These are phyloP conservation scores for Nemoura dubitans DNA, from an alignment of 2,888 invertebrate species.

Conservation along the genomic window DNA sequence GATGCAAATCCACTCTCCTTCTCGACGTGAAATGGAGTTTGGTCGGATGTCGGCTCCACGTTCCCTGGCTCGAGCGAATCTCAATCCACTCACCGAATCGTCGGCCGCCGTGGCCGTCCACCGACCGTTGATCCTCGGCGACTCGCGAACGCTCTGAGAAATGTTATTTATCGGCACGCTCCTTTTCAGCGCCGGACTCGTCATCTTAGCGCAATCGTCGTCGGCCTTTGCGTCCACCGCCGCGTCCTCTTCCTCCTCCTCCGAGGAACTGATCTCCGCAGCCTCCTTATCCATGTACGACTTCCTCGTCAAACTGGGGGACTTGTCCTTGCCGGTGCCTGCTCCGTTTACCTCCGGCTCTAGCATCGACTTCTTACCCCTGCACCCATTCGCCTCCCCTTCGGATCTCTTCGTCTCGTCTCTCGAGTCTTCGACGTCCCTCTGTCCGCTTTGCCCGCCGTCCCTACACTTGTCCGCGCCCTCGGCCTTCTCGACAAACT, in stretches of 20 bases:
- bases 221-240: background rate
- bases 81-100: background rate
- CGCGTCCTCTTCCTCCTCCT: constrained; percentile 26
- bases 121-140: background rate
- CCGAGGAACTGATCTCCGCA: background rate
- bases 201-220: background rate
- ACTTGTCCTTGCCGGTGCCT: constrained; percentile 48
- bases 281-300: constrained; percentile 7
- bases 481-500: background rate
- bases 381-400: background rate
- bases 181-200: background rate
- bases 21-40: no score
- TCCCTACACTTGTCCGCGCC: background rate
- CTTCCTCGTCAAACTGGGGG: constrained; percentile 50
- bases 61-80: no score
- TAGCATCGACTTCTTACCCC: background rate
- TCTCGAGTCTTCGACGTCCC: background rate
- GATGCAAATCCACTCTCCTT: no score
- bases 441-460: background rate
- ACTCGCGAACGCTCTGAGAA: background rate
- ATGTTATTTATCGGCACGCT: constrained; percentile 5
- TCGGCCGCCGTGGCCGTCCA: background rate
- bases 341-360: background rate
- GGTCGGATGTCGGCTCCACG: no score
- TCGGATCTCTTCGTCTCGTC: background rate